Evolutionary conservation across 2,888 invertebrate genomes (phyloP), one percentile per base, ranked within the genome.

Genomic region (Drosophila recens): DNA sequence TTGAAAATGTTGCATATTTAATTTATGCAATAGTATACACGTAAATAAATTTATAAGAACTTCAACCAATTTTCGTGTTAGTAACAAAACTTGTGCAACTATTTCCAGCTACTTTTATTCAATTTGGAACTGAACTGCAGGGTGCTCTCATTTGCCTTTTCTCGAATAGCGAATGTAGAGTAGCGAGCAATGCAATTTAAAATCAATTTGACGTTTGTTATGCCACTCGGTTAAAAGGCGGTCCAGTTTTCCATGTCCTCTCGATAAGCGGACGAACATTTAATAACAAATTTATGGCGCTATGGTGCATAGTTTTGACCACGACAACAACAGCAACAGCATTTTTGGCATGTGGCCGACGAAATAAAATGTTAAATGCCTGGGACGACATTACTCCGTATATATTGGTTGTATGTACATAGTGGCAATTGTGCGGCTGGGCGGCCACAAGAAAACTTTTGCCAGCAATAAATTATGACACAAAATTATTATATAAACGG

Each of bases 401-500:
- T 62, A 84, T 8, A 30, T 30, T 27, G 6, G 27, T 27, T 27
- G 30, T 30, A 30, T 30, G 30, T 30, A 30, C 30, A 30, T 72
- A 79, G 85, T 80, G 76, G 79, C 82, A 87, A 85, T 87, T 85
- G 85, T 82, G 82, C 76, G 76, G 79, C 77, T 73, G 81, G 82
- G 85, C 72, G 74, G 68, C 75, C 83, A 79, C 83, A 86, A 57
- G 77, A 83, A 81, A 85, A 85, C 84, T 85, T 87, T 84, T 87
- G 74, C 71, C 62, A 61, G 64, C 87, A 71, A 87, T 87, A 88
- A 87, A 87, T 87, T 87, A 88, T 88, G 72, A 64, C 74, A 61
- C 76, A 77, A 88, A 88, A 86, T 86, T 88, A 88, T 88, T 87
- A 82, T 88, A 88, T 80, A 86, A 88, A 64, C 74, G 82, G 62